Conservation (phyloP, 1,140 invertebrate genomes). For the Paralvinella palmiformis region DNA sequence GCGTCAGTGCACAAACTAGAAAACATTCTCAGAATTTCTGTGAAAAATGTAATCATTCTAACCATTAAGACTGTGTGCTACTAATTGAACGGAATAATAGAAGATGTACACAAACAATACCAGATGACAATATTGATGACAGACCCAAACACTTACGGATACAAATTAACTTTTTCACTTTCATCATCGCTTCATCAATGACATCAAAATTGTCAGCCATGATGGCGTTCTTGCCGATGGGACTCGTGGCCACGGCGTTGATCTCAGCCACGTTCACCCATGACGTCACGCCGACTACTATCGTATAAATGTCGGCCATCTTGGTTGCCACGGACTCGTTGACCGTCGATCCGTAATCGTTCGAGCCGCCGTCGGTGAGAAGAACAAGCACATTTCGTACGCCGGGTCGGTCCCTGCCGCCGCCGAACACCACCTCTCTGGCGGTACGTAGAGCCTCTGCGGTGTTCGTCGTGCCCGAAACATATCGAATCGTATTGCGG, state of each 20-base stretch:
- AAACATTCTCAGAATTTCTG: too few relatives aligned
- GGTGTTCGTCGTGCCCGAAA: slow-evolving; percentile 18
- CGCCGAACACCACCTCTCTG: not conserved
- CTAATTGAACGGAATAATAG: too few relatives aligned
- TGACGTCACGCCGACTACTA: slow-evolving; percentile 2
- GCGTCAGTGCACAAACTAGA: too few relatives aligned
- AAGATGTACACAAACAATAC: too few relatives aligned
- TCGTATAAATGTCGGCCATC: not conserved
- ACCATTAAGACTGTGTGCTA: too few relatives aligned
- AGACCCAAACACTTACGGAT: too few relatives aligned
- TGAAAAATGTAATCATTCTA: too few relatives aligned
- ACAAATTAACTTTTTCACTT: too few relatives aligned
- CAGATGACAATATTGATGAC: too few relatives aligned
- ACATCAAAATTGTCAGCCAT: not conserved
- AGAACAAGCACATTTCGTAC: not conserved
- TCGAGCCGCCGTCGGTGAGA: not conserved
- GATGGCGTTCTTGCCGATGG: not conserved
- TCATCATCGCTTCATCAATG: too few relatives aligned
- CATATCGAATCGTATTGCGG: slow-evolving; percentile 12
- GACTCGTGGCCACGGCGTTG: not conserved
- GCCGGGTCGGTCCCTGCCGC: not conserved
- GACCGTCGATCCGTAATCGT: not conserved
- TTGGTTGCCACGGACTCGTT: not conserved
- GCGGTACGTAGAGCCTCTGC: slow-evolving; percentile 12
- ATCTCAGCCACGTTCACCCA: not conserved